Conservation (phyloP, 2,113 vertebrate genomes). For the Stegostoma tigrinum region DNA sequence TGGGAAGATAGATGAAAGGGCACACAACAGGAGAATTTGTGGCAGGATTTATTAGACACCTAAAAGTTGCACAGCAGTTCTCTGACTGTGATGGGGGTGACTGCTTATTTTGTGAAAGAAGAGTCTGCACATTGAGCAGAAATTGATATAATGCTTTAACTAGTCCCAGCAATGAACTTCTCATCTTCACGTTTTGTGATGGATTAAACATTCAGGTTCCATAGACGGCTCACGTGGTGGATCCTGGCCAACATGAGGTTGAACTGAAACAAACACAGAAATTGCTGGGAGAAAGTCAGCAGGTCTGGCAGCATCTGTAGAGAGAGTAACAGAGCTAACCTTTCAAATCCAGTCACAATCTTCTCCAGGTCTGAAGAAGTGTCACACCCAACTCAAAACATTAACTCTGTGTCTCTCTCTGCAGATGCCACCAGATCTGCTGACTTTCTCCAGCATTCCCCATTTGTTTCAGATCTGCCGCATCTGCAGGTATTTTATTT, state of each 20-base stretch:
- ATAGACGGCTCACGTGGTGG: not conserved
- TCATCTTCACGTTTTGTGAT: not conserved
- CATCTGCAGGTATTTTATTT: no score
- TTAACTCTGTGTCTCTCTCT: no score
- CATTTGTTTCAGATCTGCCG: no score
- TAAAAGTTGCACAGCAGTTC: not conserved
- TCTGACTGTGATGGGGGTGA: not conserved
- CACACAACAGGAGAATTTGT: not conserved
- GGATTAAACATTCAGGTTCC: not conserved
- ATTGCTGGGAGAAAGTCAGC: no score
- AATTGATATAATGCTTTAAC: slow-evolving; percentile 19
- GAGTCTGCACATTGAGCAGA: not conserved
- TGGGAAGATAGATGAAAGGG: not conserved
- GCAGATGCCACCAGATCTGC: no score
- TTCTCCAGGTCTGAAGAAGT: no score
- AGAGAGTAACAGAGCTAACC: no score
- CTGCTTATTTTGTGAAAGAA: slow-evolving; percentile 13
- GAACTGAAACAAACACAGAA: no score
- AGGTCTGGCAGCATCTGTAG: no score
- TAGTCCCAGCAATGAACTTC: not conserved
- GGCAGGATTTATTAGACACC: not conserved
- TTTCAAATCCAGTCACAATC: no score
- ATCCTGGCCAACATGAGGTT: not conserved
- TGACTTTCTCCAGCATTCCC: no score
- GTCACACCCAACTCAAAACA: no score